Base-by-base conservation (phyloP, 2,888 invertebrate species). In the Stramonita haemastoma region DNA sequence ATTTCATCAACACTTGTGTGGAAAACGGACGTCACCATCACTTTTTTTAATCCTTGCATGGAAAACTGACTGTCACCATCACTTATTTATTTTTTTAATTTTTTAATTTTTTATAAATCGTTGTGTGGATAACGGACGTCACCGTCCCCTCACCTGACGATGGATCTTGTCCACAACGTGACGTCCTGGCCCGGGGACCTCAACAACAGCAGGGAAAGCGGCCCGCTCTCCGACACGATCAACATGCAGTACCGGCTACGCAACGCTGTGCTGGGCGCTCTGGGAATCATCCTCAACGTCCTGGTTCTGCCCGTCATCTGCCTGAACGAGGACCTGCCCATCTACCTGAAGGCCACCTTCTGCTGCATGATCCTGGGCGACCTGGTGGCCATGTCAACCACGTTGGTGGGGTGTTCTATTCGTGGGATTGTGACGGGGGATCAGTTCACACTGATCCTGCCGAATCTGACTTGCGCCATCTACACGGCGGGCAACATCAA, bases 301-400 rank as follows among this genome's bases (percentile, higher is more conserved):
- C 29, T 84, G 57, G 84, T 57, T 11, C 57, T 84, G 29, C 84
- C 84, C 56, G 56, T 84, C 22, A 84, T 84, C 84, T 84, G 57
- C 84, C 8, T 0, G 22, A 36, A 56, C 29, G 84, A 84, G 8
- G 84, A 84, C 57, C 84, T 84, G 19, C 15, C 84, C 57, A n/a
- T 57, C 57, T 84, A 57, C 84, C 84, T 84, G 57, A 84, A 84
- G 57, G 84, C 84, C 84, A 56, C 57, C 17, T 57, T 84, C 57
- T 84, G 84, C 36, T 57, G 56, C 57, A 57, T 84, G 84, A n/a
- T 57, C 19, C 11, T 13, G 17, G 84, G 29, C 15, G 84, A 84
- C 29, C 84, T 84, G 29, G 56, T 36, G n/a, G 1, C 22, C 29
- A 84, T 84, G 84, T 29, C 57, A 13, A 6, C 84, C 29, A 19